phyloP scores from a whole-genome alignment of 2,113 vertebrate species.

The Cinclus cinclus region DNA sequence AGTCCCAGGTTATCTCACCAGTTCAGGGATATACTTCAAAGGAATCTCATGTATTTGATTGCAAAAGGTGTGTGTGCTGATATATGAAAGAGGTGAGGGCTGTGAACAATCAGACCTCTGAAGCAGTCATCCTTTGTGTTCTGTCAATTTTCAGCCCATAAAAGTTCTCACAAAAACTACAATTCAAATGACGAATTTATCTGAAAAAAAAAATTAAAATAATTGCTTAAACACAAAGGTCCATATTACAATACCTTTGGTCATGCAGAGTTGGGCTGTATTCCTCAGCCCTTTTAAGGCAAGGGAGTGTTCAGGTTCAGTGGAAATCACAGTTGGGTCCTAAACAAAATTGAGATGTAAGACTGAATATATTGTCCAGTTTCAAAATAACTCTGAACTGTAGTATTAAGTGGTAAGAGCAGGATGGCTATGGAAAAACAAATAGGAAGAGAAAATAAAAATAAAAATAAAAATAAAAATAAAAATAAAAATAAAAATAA shows the following conservation, averaged over 20 bases:
- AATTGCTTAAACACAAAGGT: neutral
- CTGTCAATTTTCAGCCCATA: neutral
- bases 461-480: neutral
- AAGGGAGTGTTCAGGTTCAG: neutral
- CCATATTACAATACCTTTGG: neutral
- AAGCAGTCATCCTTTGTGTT: neutral
- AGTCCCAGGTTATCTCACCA: neutral
- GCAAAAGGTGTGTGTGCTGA: neutral
- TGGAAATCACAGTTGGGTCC: neutral
- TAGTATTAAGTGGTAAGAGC: neutral
- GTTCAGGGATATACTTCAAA: neutral
- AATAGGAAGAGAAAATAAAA: neutral
- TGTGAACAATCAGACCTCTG: neutral
- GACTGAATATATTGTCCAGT: neutral
- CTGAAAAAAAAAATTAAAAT: neutral
- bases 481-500: neutral
- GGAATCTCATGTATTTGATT: neutral
- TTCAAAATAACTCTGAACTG: neutral
- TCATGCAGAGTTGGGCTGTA: neutral
- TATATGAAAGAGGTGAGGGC: neutral
- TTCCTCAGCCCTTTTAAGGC: neutral
- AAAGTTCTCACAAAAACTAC: neutral
- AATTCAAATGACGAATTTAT: neutral
- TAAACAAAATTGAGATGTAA: neutral
- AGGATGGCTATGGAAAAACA: neutral